Evolutionary conservation across 2,888 invertebrate species (phyloP).

Genomic region (Copidosoma aretas): DNA sequence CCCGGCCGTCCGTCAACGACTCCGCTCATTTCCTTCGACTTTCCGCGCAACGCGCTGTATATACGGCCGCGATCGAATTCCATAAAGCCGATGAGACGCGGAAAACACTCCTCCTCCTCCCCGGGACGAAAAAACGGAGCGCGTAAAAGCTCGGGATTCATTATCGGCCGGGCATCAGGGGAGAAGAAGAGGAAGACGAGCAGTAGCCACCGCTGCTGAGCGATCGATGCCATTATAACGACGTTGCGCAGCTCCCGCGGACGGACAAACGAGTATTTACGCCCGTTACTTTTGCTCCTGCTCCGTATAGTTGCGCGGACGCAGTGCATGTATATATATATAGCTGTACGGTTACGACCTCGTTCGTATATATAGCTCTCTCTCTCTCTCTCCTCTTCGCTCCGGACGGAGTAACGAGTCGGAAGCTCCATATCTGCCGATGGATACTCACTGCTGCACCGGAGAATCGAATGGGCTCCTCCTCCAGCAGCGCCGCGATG

Average conservation of each 20-base stretch:
- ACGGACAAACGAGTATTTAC: constrained; percentile 17
- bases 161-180: neutral
- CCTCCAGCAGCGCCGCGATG: no score
- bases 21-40: neutral
- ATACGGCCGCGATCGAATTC: neutral
- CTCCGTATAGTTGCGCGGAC: no score
- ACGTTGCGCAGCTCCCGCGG: constrained; percentile 19
- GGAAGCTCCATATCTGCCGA: constrained; percentile 39
- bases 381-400: no score
- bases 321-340: neutral
- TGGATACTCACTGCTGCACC: constrained; percentile 17
- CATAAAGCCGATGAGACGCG: constrained; percentile 14
- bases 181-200: constrained; percentile 4
- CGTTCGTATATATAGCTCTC: constrained; percentile 8
- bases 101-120: neutral
- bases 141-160: neutral
- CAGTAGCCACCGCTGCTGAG: neutral
- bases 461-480: constrained; percentile 36
- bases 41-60: neutral
- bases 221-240: constrained; percentile 36
- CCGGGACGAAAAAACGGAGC: neutral
- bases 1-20: constrained; percentile 5
- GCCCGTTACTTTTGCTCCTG: neutral
- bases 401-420: constrained; percentile 40
- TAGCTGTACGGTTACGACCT: constrained; percentile 19